Evolutionary conservation across 2,888 invertebrate species (phyloP).

Genomic region (Ophonus ardosiacus): DNA sequence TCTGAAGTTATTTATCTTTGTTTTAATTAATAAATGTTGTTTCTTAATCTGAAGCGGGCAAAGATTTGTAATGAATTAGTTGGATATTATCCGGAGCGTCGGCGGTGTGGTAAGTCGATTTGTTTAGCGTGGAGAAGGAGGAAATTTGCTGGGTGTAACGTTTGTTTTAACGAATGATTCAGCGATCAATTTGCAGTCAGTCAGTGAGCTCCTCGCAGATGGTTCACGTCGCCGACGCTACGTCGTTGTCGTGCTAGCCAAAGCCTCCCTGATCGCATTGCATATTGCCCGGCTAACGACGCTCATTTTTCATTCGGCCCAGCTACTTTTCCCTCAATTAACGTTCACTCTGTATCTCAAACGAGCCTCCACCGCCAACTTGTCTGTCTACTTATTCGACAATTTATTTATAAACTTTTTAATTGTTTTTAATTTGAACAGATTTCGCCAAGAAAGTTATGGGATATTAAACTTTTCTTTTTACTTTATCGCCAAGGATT

Average conservation of each 20-base stretch:
- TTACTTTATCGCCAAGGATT: conserved; percentile 13
- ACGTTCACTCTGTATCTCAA: conserved; percentile 40
- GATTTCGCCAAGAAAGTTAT: conserved; percentile 26
- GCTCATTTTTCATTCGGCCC: conserved; percentile 54
- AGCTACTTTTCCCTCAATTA: conserved; percentile 55
- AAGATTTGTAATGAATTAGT: not conserved
- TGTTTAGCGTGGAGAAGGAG: conserved; percentile 10
- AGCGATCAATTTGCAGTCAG: conserved; percentile 52
- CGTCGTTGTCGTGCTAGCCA: conserved; percentile 21
- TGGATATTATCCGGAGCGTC: not conserved
- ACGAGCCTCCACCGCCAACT: conserved; percentile 31
- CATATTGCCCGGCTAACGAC: conserved; percentile 52
- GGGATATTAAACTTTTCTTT: conserved; percentile 32
- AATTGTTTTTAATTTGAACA: conserved; percentile 46
- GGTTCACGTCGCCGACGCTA: conserved; percentile 4
- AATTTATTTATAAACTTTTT: conserved; percentile 50
- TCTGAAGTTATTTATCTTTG: too few species aligned
- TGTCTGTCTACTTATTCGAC: conserved; percentile 45
- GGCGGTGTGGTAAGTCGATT: not conserved
- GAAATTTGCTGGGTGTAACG: conserved; percentile 42
- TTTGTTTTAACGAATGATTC: conserved; percentile 37
- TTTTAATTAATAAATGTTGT: too few species aligned
- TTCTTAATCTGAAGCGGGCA: not conserved
- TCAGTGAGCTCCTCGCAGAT: conserved; percentile 22
- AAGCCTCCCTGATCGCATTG: conserved; percentile 41